Conservation (phyloP, 2,113 vertebrate species). For the Anolis carolinensis region DNA sequence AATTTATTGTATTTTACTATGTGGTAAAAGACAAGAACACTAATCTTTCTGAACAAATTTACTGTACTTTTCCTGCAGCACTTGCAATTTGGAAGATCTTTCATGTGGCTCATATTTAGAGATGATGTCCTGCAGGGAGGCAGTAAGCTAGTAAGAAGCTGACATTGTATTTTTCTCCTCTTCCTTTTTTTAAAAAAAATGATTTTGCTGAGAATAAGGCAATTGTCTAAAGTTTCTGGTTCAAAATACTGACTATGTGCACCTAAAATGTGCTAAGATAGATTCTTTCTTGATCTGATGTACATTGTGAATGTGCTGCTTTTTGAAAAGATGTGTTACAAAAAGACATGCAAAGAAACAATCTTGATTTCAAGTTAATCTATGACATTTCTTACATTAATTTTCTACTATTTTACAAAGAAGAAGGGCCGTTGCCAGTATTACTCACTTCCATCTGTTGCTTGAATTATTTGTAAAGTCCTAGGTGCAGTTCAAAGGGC, state of each 20-base stretch:
- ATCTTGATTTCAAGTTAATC: not conserved
- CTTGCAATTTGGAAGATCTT: conserved; percentile 31
- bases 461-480: not conserved
- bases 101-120: conserved; percentile 22
- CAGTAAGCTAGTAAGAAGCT: conserved; percentile 11
- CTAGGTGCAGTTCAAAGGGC: not conserved
- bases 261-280: not conserved
- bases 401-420: not conserved
- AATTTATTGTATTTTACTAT: not conserved
- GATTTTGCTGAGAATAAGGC: conserved; percentile 29
- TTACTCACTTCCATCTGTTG: not conserved
- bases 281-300: not conserved
- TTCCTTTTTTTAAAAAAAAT: conserved; percentile 13
- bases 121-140: not conserved
- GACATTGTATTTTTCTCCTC: not conserved
- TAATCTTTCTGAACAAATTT: conserved; percentile 23
- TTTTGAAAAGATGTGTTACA: not conserved
- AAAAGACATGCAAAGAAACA: not conserved
- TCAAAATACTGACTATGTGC: not conserved
- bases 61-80: not conserved
- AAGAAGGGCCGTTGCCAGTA: not conserved
- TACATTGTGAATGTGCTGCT: not conserved
- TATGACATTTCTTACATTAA: not conserved
- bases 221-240: not conserved
- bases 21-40: not conserved